Conservation (phyloP, 2,113 vertebrate species). For the Larimichthys crocea region DNA sequence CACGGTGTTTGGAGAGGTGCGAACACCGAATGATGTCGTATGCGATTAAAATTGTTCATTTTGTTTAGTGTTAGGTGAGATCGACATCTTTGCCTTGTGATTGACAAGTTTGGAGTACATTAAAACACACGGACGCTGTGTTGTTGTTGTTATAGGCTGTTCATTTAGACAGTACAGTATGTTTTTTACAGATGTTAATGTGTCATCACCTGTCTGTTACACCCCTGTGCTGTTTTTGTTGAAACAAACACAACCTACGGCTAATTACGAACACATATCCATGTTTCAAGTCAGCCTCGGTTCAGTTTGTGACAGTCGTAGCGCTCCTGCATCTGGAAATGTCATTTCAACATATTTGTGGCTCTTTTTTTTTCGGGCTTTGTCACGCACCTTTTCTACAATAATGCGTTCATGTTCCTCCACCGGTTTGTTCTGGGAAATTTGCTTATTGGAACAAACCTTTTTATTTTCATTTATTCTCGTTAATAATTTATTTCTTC, state of each 20-base stretch:
- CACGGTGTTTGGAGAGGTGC: constrained; percentile 22
- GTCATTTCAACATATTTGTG: constrained; percentile 11
- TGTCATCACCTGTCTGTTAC: constrained; percentile 10
- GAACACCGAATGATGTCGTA: neutral
- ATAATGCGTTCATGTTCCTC: neutral
- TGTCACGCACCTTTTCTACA: neutral
- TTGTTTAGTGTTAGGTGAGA: constrained; percentile 27
- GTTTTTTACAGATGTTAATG: neutral
- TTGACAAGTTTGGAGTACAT: neutral
- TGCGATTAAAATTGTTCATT: constrained; percentile 13
- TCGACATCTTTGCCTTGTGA: neutral
- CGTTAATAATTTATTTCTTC: neutral
- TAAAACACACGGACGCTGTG: neutral
- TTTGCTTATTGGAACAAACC: neutral
- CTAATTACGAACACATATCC: constrained; percentile 4
- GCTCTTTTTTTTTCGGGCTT: neutral
- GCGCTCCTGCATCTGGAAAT: constrained; percentile 19
- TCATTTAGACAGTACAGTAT: constrained; percentile 9
- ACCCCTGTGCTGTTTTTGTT: neutral
- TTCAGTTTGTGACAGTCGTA: neutral
- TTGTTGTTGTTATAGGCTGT: constrained; percentile 18
- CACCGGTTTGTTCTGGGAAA: neutral
- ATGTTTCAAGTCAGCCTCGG: neutral
- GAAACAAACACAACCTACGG: neutral
- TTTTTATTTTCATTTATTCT: neutral